Base-by-base conservation (phyloP, 2,888 invertebrate species). In the Parnassius smintheus region DNA sequence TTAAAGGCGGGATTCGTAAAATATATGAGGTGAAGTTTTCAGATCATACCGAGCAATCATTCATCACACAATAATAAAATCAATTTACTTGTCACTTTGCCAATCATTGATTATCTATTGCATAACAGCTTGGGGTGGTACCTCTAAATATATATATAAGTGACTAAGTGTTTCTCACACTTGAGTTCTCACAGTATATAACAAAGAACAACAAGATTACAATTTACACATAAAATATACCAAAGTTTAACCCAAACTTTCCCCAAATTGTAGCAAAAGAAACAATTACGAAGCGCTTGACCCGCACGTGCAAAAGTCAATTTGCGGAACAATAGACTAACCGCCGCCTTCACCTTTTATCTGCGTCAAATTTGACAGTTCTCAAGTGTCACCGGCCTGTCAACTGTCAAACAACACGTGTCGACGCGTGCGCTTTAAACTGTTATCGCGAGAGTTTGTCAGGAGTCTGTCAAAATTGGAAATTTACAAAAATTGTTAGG, bases 341-440 rank as follows among this genome's bases (percentile, higher is more conserved):
- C 82, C 82, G 75, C 72, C 75, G 68, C 56, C 63, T 66, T 60
- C 76, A 76, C 75, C 76, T 73, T 72, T 73, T 75, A 66, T 76
- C 75, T 74, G 77, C 76, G 75, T 78, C 75, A 75, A 66, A 64
- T 78, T 75, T 84, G 88, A 86, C 86, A 83, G 78, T 71, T 76
- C 74, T 71, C 75, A 65, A 75, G 78, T 78, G 79, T 56, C 63
- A 63, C 59, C 58, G 62, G 75, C 77, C 78, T 83, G 88, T 84
- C 85, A 83, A 78, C 81, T 81, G 82, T 85, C 82, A 79, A 74
- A 65, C 70, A 82, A 60, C 90, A 89, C 90, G 90, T 84, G 89
- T 64, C 82, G 83, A 71, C 86, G 83, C 83, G 88, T 86, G 89
- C 82, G 78, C 71, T 82, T 77, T 85, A 82, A 86, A 85, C 81